These are phyloP conservation scores for Axis porcinus DNA, from an alignment of 2,113 vertebrate genomes.

Conservation along the genomic window DNA sequence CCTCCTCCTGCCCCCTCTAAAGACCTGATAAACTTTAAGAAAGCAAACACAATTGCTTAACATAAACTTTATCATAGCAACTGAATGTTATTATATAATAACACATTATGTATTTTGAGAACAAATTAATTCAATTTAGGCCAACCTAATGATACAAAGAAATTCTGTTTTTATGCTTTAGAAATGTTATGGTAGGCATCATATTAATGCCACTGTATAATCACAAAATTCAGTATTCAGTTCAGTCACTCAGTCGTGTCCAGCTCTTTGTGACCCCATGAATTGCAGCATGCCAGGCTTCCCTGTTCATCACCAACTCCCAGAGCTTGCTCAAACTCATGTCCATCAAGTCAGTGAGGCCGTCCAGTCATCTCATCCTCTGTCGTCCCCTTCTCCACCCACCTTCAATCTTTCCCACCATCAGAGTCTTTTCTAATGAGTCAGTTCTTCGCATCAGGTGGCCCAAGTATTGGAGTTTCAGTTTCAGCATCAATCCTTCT, in stretches of 20 bases:
- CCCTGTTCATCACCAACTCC: not conserved
- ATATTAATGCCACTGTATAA: not conserved
- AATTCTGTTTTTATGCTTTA: conserved; percentile 22
- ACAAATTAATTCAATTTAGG: conserved; percentile 2
- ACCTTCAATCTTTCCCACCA: not conserved
- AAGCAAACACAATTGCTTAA: not conserved
- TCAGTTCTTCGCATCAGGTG: not conserved
- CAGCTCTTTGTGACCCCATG: not conserved
- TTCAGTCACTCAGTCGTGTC: not conserved
- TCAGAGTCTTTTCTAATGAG: not conserved
- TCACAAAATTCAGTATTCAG: not conserved
- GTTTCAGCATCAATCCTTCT: not conserved
- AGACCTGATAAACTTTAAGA: not conserved
- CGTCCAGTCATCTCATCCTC: not conserved
- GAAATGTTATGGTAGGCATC: not conserved
- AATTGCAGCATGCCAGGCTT: not conserved
- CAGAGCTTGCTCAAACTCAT: not conserved
- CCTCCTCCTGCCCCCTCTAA: not conserved
- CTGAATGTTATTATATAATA: not conserved
- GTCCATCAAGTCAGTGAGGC: not conserved
- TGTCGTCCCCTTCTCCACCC: not conserved
- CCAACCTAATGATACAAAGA: not conserved
- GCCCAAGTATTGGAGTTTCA: not conserved
- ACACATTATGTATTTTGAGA: not conserved
- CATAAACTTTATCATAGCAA: not conserved